Evolutionary conservation across 1,140 invertebrate genomes (phyloP).

Genomic region (Hyles vespertilio): DNA sequence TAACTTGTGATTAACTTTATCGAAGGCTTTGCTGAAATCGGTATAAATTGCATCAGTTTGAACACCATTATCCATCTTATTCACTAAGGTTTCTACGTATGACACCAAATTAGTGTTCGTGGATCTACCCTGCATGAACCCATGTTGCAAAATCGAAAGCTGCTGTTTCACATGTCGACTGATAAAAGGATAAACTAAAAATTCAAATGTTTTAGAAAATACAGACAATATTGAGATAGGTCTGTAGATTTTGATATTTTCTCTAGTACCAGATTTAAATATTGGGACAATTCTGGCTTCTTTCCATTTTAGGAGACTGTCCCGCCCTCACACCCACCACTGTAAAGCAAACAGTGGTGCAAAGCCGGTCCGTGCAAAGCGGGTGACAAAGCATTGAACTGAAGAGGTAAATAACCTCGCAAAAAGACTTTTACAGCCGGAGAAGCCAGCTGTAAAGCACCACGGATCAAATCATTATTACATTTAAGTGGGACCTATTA

Average conservation of each 20-base stretch:
- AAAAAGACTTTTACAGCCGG: too few species aligned
- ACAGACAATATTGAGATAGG: conserved; percentile 28
- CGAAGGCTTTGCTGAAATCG: conserved; percentile 18
- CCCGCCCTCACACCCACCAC: too few species aligned
- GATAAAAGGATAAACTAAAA: conserved; percentile 5
- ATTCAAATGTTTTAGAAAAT: conserved; percentile 28
- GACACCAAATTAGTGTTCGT: conserved; percentile 10
- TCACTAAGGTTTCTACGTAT: conserved; percentile 4
- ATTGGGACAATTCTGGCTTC: conserved; percentile 23
- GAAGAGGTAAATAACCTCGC: too few species aligned
- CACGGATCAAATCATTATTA: too few species aligned
- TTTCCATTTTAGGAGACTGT: conserved; percentile 24
- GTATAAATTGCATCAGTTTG: conserved; percentile 18
- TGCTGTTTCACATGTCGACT: conserved; percentile 2
- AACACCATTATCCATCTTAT: conserved; percentile 5
- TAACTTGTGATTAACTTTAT: conserved; percentile 9
- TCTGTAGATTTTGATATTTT: conserved; percentile 24
- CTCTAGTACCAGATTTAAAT: conserved; percentile 20
- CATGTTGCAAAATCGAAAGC: conserved; percentile 12
- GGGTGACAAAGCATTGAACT: too few species aligned
- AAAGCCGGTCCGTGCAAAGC: too few species aligned
- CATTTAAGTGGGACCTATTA: too few species aligned
- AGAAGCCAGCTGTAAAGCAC: too few species aligned
- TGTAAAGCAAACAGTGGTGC: too few species aligned
- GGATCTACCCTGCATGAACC: conserved; percentile 11